Conservation (phyloP, 2,888 invertebrate species). For the Beris morrisii region DNA sequence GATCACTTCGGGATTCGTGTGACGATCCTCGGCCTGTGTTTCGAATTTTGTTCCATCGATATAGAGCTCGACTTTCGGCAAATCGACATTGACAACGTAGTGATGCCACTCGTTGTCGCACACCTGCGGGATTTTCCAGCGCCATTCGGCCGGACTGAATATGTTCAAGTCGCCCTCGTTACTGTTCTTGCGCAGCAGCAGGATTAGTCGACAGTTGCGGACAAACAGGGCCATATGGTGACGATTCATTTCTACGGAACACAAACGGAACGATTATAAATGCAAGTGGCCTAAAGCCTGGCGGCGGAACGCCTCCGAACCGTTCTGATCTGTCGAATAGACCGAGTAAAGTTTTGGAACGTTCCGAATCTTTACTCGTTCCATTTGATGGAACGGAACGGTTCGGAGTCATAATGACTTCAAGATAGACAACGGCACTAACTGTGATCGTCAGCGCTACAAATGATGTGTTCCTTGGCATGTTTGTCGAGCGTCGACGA, state of each 20-base stretch:
- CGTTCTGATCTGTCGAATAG: too few relatives aligned
- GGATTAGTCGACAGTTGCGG: conserved; percentile 93
- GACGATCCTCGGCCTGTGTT: conserved; percentile 54
- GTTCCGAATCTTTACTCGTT: too few relatives aligned
- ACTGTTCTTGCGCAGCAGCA: conserved; percentile 87
- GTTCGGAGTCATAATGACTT: too few relatives aligned
- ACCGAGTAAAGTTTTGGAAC: too few relatives aligned
- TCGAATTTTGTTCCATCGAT: conserved; percentile 75
- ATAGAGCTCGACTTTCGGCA: conserved; percentile 85
- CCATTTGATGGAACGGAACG: too few relatives aligned
- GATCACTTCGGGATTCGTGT: conserved; percentile 93
- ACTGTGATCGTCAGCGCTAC: conserved; percentile 98
- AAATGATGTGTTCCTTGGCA: conserved; percentile 93
- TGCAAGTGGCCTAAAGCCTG: too few relatives aligned
- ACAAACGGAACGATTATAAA: too few relatives aligned
- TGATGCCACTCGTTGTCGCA: conserved; percentile 99
- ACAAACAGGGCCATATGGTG: conserved; percentile 98
- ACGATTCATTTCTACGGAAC: conserved; percentile 74
- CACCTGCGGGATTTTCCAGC: conserved; percentile 94
- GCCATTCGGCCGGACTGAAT: conserved; percentile 97
- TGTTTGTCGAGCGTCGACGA: conserved; percentile 80
- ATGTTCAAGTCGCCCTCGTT: conserved; percentile 91
- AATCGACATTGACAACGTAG: conserved; percentile 90
- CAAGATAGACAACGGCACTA: conserved; percentile 53
- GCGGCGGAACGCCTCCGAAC: too few relatives aligned